phyloP scores from a whole-genome alignment of 2,888 invertebrate species.

The Lycocerus yunnanus region DNA sequence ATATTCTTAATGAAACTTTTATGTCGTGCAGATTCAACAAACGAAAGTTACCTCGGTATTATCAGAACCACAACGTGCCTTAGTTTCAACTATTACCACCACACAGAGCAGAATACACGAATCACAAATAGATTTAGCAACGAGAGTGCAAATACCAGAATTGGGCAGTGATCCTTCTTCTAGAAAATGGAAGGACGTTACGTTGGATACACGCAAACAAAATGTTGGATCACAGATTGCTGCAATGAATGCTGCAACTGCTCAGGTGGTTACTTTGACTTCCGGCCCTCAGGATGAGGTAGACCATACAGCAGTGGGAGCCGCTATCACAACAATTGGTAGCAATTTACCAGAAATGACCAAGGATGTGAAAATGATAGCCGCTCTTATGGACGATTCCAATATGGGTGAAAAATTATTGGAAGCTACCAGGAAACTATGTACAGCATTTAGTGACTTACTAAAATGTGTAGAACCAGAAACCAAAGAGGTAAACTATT shows the following conservation, averaged over 20 bases:
- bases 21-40: constrained; percentile 69
- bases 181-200: constrained; percentile 92
- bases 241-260: constrained; percentile 99
- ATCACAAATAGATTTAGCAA: constrained; percentile 73
- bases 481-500: constrained; percentile 67
- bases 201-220: constrained; percentile 93
- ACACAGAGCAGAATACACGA: constrained; percentile 87
- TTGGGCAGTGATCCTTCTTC: constrained; percentile 85
- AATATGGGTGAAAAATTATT: constrained; percentile 82
- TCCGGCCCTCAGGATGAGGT: constrained; percentile 81
- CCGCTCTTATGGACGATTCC: constrained; percentile 89
- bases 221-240: constrained; percentile 96
- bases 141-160: constrained; percentile 67
- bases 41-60: constrained; percentile 84
- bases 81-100: constrained; percentile 87
- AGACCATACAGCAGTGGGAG: constrained; percentile 94
- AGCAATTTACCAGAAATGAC: constrained; percentile 96
- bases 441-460: constrained; percentile 92
- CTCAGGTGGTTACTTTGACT: constrained; percentile 66
- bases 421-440: constrained; percentile 90
- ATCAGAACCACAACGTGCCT: constrained; percentile 90
- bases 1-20: background rate
- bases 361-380: constrained; percentile 90
- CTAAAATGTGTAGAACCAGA: constrained; percentile 95
- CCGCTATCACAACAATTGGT: constrained; percentile 96